Conservation (phyloP, 2,113 vertebrate species). For the Nibea coibor region DNA sequence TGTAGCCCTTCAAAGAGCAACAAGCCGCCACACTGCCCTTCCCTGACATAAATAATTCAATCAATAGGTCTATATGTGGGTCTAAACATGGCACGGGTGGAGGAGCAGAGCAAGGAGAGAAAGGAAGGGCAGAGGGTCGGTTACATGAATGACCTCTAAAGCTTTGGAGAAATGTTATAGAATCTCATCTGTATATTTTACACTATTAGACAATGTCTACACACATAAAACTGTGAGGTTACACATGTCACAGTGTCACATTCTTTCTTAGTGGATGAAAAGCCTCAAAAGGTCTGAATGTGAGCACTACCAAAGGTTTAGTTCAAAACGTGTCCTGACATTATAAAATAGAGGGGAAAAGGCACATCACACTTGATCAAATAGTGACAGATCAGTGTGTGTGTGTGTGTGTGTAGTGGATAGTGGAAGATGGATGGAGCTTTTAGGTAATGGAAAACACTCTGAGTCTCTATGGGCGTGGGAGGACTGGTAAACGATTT, state of each 20-base stretch:
- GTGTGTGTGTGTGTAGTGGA: not conserved
- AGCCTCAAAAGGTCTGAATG: not conserved
- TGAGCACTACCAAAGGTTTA: not conserved
- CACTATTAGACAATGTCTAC: not conserved
- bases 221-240: not conserved
- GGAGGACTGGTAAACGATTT: constrained; percentile 43
- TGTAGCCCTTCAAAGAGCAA: constrained; percentile 34
- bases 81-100: constrained; percentile 54
- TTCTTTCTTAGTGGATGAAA: not conserved
- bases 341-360: constrained; percentile 25
- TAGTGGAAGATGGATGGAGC: constrained; percentile 47
- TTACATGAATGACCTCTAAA: constrained; percentile 52
- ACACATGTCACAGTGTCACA: not conserved
- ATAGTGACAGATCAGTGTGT: constrained; percentile 4
- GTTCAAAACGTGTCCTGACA: constrained; percentile 18
- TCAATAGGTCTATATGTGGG: constrained; percentile 62
- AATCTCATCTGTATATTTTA: not conserved
- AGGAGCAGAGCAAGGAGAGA: constrained; percentile 35
- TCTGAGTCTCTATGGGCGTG: constrained; percentile 23
- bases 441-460: constrained; percentile 75
- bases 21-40: constrained; percentile 52
- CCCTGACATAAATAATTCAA: constrained; percentile 78
- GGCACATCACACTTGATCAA: not conserved
- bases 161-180: not conserved
- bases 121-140: not conserved